Evolutionary conservation across 2,888 invertebrate species (phyloP).

Genomic region (Phytoseiulus persimilis): DNA sequence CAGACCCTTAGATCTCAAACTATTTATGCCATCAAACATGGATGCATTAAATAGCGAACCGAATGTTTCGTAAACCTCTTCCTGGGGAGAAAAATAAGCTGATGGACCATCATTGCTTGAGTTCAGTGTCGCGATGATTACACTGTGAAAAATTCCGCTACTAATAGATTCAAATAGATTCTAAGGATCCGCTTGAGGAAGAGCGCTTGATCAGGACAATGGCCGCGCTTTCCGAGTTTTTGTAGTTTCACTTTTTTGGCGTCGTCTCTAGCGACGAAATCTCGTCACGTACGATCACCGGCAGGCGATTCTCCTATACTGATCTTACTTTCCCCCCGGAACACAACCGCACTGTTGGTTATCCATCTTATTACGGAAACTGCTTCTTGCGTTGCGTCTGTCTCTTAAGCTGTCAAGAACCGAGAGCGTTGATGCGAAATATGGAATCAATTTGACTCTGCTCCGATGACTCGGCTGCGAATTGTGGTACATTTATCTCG

Average conservation of each 20-base stretch:
- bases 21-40: too few relatives aligned
- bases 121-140: neutral
- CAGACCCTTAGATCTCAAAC: too few relatives aligned
- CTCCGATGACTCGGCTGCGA: too few relatives aligned
- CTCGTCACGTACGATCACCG: neutral
- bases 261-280: neutral
- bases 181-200: neutral
- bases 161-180: neutral
- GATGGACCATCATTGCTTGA: too few relatives aligned
- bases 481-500: neutral
- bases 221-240: neutral
- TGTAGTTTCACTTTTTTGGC: neutral
- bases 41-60: too few relatives aligned
- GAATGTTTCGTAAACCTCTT: too few relatives aligned
- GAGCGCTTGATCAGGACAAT: neutral
- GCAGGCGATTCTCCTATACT: neutral
- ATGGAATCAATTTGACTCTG: neutral
- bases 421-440: neutral
- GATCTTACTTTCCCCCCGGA: neutral
- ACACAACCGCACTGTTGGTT: neutral
- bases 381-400: neutral
- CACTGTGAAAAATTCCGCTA: neutral
- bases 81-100: too few relatives aligned
- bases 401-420: neutral
- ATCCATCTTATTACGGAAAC: neutral